Evolutionary conservation across 2,113 vertebrate species (phyloP), one percentile per base, ranked within the genome.

Genomic region (Acanthochromis polyacanthus): DNA sequence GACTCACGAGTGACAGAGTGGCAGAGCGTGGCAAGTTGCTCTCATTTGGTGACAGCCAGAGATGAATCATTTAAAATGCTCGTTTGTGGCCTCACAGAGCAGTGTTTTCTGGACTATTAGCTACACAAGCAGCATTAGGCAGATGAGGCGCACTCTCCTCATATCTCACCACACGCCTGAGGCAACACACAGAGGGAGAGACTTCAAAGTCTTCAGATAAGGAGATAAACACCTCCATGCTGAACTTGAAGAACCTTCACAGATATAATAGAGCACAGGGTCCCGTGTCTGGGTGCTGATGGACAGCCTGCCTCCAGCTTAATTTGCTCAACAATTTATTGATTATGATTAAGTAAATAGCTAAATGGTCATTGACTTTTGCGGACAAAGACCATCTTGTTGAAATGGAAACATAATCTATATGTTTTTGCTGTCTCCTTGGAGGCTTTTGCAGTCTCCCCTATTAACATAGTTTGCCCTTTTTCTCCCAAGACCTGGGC

Each of bases 41-140:
- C 64, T 84, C 80, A 64, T 82, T 65, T 85, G 77, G 83, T 77
- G 89, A 89, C 85, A 85, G 70, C 76, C 63, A 60, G 62, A 90
- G 87, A 91, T 90, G 87, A 93, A 92, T 93, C 77, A 89, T 90
- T 91, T 83, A 83, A 86, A 86, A 81, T 83, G 73, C 75, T 68
- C 22, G 80, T 85, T 86, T 77, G 81, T 73, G 82, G 91, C 75
- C 73, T 69, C 68, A 81, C 84, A 64, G 86, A 88, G 88, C 84
- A 84, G 80, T 86, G 85, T 92, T 91, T 91, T 93, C 86, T 94
- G 89, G 90, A 90, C 89, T 91, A 91, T 93, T 93, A 93, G 89
- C 88, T 94, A 87, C 91, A 93, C 88, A 93, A 94, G 91, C 89
- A 90, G 93, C 92, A 94, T 93, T 92, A 93, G 83, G 91, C 84